Evolutionary conservation across 2,797 vertebrate species (phyloP), one percentile per base, ranked within the genome.

Genomic region (Pseudochromis fuscus): DNA sequence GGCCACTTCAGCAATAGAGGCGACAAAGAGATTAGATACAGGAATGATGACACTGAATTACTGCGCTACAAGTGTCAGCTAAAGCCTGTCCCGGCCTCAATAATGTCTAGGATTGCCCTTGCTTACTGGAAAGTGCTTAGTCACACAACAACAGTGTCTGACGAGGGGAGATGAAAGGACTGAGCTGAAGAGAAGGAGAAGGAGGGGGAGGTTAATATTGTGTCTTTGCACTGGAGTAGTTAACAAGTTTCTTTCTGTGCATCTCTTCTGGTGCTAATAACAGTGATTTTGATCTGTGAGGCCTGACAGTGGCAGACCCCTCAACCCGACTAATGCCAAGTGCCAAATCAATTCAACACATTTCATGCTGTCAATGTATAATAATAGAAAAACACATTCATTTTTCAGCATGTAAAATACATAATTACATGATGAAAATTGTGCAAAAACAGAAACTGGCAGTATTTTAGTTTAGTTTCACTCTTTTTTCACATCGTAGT

Each of bases 11-110:
- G 59, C 13, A 25, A 57, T 28, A 0, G 63, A 63, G 70, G 62
- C 79, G 81, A 83, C 83, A 69, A 56, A 65, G 45, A 80, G 60
- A 82, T 83, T 64, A 85, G 73, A 83, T 72, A 48, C 56, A 70
- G 71, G 45, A 62, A 56, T 42, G 74, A 83, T 64, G 78, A 66
- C 19, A n/a, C 44, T 66, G 75, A 81, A 72, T 73, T 56, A 49
- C 38, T 24, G 68, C 5, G 10, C 30, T 44, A 69, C 77, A 74
- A 77, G 67, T 79, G 69, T 74, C 75, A 51, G 30, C 45, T 38
- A 40, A 68, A 72, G 63, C 46, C 73, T 40, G 59, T 12, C 37
- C 16, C 2, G 3, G 28, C 49, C 56, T 72, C 55, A 37, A 52
- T 45, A 42, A 72, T 50, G 49, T 51, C 53, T 46, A 1, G 10